Evolutionary conservation across 2,888 invertebrate species (phyloP), one percentile per base, ranked within the genome.

Genomic region (Tetragnatha montana): DNA sequence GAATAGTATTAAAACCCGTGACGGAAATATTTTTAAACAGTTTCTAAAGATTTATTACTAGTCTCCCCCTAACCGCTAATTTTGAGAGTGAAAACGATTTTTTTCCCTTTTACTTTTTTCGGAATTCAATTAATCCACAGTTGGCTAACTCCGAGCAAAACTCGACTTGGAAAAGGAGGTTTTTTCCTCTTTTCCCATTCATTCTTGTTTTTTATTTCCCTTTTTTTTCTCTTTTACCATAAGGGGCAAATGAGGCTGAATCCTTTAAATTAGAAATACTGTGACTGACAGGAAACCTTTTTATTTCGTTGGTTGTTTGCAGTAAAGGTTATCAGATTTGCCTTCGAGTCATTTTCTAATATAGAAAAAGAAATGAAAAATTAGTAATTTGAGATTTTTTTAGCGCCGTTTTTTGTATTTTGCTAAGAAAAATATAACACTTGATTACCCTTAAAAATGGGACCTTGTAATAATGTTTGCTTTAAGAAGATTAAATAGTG

Each of bases 51-150:
- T 60, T 60, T 60, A 60, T 60, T 17, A 60, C 60, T 17, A 60
- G 60, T 17, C 14, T 60, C 12, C 60, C n/a, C 12, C 8, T 17
- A 60, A 60, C 60, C 60, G 60, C 60, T 17, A 60, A 60, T 35
- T 60, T 60, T 17, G 14, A 51, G 14, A 22, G 51, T 21, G 51
- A 60, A 78, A 21, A 78, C 8, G 14, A 35, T 12, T 19, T 81
- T 81, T 14, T 49, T 69, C n/a, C 69, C 21, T 76, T 84, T 17
- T 50, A 49, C 69, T 14, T 76, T 84, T 17, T 50, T 19, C n/a
- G 7, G 47, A 68, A 70, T 76, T 76, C 69, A 76, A 76, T 84
- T 84, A 84, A 84, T 84, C 84, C 47, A 19, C 49, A 69, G 69
- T 84, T 76, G 76, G 50, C 76, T 84, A 69, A 21, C 74, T 76